Evolutionary conservation across 2,888 invertebrate genomes (phyloP).

Genomic region (Diarsia rubi): DNA sequence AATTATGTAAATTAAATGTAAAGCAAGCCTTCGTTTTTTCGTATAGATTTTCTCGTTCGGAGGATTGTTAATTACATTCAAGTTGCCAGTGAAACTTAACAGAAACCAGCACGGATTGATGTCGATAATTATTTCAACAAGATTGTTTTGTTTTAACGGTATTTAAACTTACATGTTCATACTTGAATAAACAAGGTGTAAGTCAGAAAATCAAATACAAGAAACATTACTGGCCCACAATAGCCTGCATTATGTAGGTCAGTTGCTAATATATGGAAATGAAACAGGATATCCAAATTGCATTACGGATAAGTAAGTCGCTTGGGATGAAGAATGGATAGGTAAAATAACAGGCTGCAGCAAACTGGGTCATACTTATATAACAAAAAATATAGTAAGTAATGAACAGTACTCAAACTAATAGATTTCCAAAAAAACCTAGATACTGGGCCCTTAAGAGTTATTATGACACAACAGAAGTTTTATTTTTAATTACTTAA

Average conservation of each 20-base stretch:
- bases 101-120: neutral
- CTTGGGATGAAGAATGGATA: neutral
- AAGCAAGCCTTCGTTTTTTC: neutral
- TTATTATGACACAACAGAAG: neutral
- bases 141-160: neutral
- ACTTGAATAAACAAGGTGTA: neutral
- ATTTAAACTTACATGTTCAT: neutral
- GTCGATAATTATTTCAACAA: neutral
- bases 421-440: neutral
- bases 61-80: neutral
- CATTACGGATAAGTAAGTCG: neutral
- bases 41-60: neutral
- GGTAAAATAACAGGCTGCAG: neutral
- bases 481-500: too few species aligned
- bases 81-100: neutral
- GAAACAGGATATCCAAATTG: slow-evolving; percentile 5
- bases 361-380: neutral
- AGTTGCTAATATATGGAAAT: slow-evolving; percentile 6
- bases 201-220: neutral
- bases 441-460: neutral
- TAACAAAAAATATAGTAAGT: neutral
- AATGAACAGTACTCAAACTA: neutral
- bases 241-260: neutral
- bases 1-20: neutral
- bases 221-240: neutral